phyloP scores from a whole-genome alignment of 1,140 invertebrate genomes.

The Brachionus rotundiformis region DNA sequence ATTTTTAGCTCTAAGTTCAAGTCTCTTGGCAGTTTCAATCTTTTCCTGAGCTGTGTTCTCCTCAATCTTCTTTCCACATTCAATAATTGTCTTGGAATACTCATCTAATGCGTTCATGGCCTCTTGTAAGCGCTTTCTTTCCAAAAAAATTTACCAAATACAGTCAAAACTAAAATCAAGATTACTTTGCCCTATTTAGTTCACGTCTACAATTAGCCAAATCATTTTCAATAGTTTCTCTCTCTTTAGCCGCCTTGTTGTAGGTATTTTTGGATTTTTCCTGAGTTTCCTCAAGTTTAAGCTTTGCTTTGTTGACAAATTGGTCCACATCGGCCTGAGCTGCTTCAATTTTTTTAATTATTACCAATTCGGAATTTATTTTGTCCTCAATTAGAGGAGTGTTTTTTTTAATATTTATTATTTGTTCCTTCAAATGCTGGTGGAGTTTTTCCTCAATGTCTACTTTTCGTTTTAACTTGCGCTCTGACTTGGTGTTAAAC shows the following conservation, averaged over 20 bases:
- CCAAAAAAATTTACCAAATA: too few species aligned
- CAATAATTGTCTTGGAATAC: background rate
- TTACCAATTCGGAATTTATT: background rate
- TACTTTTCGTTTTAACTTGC: conserved; percentile 9
- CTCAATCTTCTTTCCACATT: background rate
- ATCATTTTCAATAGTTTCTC: conserved; percentile 32
- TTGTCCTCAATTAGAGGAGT: conserved; percentile 24
- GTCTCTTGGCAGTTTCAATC: background rate
- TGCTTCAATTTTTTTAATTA: background rate
- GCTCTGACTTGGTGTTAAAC: conserved; percentile 28
- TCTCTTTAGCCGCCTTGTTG: conserved; percentile 5
- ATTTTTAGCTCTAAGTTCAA: background rate
- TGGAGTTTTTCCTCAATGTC: conserved; percentile 2
- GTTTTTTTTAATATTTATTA: background rate
- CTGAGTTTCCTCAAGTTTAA: background rate
- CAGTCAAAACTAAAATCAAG: background rate
- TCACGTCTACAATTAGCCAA: conserved; percentile 19
- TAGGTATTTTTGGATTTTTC: background rate
- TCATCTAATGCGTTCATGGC: background rate
- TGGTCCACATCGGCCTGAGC: conserved; percentile 36
- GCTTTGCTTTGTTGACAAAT: background rate
- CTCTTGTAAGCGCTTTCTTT: conserved; percentile 33
- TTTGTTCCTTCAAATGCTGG: conserved; percentile 13
- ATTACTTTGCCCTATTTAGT: conserved; percentile 39
- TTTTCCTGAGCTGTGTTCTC: conserved; percentile 37